Percentiles rank a stretch among this genome's conserved stretches.
Evolutionary conservation across 2,113 vertebrate genomes (phyloP).

Genomic region (Dipodomys spectabilis): DNA sequence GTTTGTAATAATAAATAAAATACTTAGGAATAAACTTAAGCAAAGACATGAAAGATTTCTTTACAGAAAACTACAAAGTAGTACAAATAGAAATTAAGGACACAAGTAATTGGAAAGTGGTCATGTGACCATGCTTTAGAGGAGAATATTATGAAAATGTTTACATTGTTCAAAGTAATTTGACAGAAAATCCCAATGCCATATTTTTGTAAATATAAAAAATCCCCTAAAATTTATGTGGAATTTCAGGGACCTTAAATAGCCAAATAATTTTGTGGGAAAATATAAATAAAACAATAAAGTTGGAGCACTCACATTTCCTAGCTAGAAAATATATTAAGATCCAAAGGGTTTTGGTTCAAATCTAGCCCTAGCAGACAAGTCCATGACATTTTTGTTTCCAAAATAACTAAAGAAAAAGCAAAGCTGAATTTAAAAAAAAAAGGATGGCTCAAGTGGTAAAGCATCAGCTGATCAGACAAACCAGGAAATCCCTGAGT

Average conservation of each 20-base stretch:
- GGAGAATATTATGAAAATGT: neutral
- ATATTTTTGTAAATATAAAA: neutral
- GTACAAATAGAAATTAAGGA: neutral
- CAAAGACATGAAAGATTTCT: neutral
- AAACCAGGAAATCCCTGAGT: no score
- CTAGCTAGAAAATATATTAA: no score
- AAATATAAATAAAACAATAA: neutral
- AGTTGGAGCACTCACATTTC: neutral
- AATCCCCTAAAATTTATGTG: neutral
- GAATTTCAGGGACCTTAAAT: neutral
- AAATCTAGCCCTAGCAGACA: no score
- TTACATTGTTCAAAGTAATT: neutral
- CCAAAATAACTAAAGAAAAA: no score
- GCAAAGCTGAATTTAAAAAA: no score
- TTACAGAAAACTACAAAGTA: neutral
- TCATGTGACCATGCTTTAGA: neutral
- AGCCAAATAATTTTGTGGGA: neutral
- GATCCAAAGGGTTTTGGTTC: no score
- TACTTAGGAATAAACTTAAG: neutral
- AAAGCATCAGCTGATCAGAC: no score
- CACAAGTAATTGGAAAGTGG: neutral
- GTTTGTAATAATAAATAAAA: neutral
- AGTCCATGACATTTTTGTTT: no score
- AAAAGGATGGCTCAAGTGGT: no score
- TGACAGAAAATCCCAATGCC: neutral